Evolutionary conservation across 2,113 vertebrate genomes (phyloP).

Genomic region (Ciconia stormi): DNA sequence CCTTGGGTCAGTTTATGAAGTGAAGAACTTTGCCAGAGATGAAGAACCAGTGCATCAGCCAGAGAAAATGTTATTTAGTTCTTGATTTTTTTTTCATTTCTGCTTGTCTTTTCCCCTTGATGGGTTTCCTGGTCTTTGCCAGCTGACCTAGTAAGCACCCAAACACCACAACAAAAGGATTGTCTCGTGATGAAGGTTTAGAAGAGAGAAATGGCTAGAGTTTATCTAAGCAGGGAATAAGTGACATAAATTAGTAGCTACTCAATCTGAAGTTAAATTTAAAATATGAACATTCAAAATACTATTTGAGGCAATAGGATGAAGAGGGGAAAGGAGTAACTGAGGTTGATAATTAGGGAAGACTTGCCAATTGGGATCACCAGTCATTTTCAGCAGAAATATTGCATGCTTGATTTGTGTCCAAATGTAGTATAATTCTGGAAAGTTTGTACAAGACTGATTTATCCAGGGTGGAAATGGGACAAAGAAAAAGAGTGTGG

Average conservation of each 20-base stretch:
- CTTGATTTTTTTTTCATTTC: not conserved
- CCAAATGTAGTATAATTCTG: not conserved
- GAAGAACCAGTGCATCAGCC: not conserved
- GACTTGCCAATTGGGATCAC: not conserved
- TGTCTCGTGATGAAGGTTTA: not conserved
- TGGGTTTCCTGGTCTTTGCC: not conserved
- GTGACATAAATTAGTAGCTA: not conserved
- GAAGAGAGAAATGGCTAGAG: not conserved
- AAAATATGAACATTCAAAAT: not conserved
- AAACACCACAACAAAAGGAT: not conserved
- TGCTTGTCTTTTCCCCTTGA: not conserved
- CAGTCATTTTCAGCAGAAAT: not conserved
- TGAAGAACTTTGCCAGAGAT: not conserved
- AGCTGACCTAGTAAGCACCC: not conserved
- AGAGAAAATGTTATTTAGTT: not conserved
- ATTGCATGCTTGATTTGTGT: not conserved
- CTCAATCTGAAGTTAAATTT: not conserved
- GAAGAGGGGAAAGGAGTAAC: not conserved
- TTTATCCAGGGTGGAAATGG: not conserved
- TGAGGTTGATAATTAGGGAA: not conserved
- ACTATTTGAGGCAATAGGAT: not conserved
- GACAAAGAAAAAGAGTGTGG: not conserved
- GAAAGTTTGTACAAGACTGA: not conserved
- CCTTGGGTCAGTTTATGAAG: not conserved
- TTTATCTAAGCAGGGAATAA: not conserved